These are phyloP conservation scores for Monomorium pharaonis DNA, from an alignment of 1,140 invertebrate species.

Conservation along the genomic window DNA sequence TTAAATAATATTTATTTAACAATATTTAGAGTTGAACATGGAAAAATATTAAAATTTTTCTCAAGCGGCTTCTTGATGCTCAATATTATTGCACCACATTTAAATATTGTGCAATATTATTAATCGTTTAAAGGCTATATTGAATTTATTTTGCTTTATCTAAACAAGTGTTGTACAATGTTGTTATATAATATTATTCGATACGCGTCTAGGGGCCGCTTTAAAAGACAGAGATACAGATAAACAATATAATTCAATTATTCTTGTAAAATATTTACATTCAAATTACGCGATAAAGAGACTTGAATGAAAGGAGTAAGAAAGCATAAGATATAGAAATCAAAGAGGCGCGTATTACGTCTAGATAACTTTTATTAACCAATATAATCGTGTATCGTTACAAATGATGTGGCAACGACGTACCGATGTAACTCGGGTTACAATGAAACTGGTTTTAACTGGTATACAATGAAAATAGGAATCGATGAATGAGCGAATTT, in stretches of 20 bases:
- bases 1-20: no score
- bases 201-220: no score
- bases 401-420: constrained; percentile 80
- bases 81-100: no score
- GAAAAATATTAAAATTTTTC: neutral
- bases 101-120: no score
- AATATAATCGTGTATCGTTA: constrained; percentile 85
- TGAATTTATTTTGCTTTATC: no score
- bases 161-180: no score
- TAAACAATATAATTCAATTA: constrained; percentile 3
- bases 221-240: neutral
- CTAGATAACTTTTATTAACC: constrained; percentile 86
- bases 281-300: neutral
- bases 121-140: no score
- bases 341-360: constrained; percentile 74
- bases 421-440: constrained; percentile 82
- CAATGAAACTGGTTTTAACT: constrained; percentile 83
- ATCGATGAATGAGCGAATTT: constrained; percentile 82
- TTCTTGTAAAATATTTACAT: neutral
- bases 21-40: neutral
- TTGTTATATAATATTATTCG: no score
- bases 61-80: no score
- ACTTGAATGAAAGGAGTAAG: no score
- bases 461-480: constrained; percentile 82
- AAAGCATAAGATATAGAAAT: neutral